These are phyloP conservation scores for Endomychus coccineus DNA, from an alignment of 2,888 invertebrate genomes.

Conservation along the genomic window DNA sequence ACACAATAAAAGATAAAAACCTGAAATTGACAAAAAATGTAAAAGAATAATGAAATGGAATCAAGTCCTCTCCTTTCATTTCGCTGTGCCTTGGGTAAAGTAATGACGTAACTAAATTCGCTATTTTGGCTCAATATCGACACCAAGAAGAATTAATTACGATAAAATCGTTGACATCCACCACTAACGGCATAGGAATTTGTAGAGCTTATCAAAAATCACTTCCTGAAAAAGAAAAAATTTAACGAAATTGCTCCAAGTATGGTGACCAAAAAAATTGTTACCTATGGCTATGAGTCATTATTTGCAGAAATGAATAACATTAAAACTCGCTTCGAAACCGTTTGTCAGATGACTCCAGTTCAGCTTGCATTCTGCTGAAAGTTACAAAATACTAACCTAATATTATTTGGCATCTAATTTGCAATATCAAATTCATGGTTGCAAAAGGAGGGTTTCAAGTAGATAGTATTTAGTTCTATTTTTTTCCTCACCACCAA, in stretches of 20 bases:
- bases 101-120: conserved; percentile 22
- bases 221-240: conserved; percentile 18
- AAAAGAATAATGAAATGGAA: conserved; percentile 19
- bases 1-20: conserved; percentile 23
- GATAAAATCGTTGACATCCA: conserved; percentile 18
- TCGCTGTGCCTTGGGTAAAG: conserved; percentile 21
- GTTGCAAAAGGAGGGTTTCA: conserved; percentile 10
- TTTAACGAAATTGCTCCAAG: conserved; percentile 17
- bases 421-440: conserved; percentile 15
- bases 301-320: conserved; percentile 21
- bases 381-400: conserved; percentile 18
- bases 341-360: conserved; percentile 22
- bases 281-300: conserved; percentile 20
- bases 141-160: conserved; percentile 19
- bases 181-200: conserved; percentile 16
- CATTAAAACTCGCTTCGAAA: conserved; percentile 22
- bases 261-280: conserved; percentile 13
- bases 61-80: conserved; percentile 18
- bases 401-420: conserved; percentile 20
- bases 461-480: conserved; percentile 8
- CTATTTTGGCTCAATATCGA: conserved; percentile 22
- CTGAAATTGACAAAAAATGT: conserved; percentile 19
- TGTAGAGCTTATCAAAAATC: conserved; percentile 18
- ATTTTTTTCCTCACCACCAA: conserved; percentile 8
- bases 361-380: conserved; percentile 21